A percentile compares a stretch with the other conserved stretches of the same genome.
phyloP scores from a whole-genome alignment of 1,140 invertebrate genomes.

The Babylonia areolata region DNA sequence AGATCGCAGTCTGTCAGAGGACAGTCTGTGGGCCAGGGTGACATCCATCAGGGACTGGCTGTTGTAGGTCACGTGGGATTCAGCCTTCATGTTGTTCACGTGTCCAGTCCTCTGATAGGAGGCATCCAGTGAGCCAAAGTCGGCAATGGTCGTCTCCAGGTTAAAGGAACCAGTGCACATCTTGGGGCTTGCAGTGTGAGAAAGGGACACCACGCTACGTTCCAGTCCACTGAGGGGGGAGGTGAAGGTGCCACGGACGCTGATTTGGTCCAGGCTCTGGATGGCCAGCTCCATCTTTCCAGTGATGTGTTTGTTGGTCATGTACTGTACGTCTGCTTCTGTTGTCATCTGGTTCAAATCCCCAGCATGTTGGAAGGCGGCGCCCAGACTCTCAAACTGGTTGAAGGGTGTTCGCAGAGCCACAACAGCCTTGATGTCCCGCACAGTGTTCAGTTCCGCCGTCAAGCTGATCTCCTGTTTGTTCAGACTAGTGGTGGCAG shows the following conservation, averaged over 20 bases:
- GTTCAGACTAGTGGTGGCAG: not conserved
- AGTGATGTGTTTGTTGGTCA: slow-evolving; percentile 33
- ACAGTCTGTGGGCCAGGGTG: not conserved
- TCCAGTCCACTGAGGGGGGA: slow-evolving; percentile 15
- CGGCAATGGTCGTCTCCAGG: slow-evolving; percentile 10
- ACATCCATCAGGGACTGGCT: slow-evolving; percentile 15
- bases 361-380: slow-evolving; percentile 30
- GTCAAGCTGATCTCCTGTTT: not conserved
- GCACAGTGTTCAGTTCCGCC: not conserved
- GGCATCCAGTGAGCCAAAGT: slow-evolving; percentile 8
- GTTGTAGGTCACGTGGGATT: slow-evolving; percentile 19
- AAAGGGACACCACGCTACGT: not conserved
- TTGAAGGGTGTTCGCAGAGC: slow-evolving; percentile 26
- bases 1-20: not conserved
- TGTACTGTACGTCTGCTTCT: slow-evolving; percentile 27
- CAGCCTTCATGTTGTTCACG: slow-evolving; percentile 24
- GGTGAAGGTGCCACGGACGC: not conserved
- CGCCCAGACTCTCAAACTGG: slow-evolving; percentile 14
- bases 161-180: not conserved
- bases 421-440: slow-evolving; percentile 17
- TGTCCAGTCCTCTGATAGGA: slow-evolving; percentile 26
- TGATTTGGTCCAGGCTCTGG: not conserved
- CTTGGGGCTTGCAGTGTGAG: slow-evolving; percentile 3
- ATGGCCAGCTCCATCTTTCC: slow-evolving; percentile 26
- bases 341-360: slow-evolving; percentile 1